Base-by-base conservation (phyloP, 2,888 invertebrate genomes). In the Carcina quercana region DNA sequence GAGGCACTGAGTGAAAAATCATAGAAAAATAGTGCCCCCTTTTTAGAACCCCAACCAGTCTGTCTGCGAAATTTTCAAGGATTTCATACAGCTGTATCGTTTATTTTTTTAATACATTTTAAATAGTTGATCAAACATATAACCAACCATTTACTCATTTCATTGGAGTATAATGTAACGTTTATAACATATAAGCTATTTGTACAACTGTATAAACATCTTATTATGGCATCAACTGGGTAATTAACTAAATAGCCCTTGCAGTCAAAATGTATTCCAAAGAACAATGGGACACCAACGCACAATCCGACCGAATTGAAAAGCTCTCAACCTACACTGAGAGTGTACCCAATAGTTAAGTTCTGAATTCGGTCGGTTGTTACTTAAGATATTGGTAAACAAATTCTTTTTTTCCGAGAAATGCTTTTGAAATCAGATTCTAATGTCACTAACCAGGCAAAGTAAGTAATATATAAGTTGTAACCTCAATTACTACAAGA, bases 381-480 rank as follows among this genome's bases (percentile, higher is more conserved):
- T 48, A 58, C 22, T 47, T 41, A 33, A 35, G 34, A 40, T 47
- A 54, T 58, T 54, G 47, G 56, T 61, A 67, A 68, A 67, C 66
- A 69, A 61, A 42, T 47, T 50, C 35, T 47, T 52, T 40, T 46
- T 39, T 37, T 30, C 17, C 11, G 12, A 11, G 8, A 10, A 15
- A 15, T 13, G 24, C 10, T 24, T 24, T 7, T 10, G 11, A n/a
- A n/a, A n/a, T n/a, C n/a, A n/a, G n/a, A n/a, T n/a, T n/a, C n/a
- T n/a, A n/a, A n/a, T n/a, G n/a, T n/a, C n/a, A n/a, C n/a, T n/a
- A n/a, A n/a, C n/a, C n/a, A n/a, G n/a, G n/a, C n/a, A n/a, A n/a
- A n/a, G n/a, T n/a, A n/a, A n/a, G n/a, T n/a, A n/a, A n/a, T n/a
- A 11, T 24, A 24, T 11, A 1, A 7, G 11, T 12, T 12, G 12